Percentiles rank a stretch among this genome's conserved stretches.
Evolutionary conservation across 2,888 invertebrate genomes (phyloP).

Genomic region (Drosophila greeni): DNA sequence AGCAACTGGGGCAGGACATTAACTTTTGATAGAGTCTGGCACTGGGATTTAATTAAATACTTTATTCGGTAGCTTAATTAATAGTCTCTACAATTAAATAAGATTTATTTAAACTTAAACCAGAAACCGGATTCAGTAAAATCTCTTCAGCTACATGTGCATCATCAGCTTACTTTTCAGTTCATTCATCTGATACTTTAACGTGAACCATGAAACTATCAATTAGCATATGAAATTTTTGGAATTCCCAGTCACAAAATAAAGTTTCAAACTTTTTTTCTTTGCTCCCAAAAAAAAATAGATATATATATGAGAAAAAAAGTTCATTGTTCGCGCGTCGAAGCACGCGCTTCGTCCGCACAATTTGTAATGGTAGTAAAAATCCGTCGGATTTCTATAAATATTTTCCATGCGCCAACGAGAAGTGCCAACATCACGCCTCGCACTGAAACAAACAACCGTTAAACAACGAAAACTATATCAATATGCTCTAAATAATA

Average conservation of each 20-base stretch:
- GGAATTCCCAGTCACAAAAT: constrained; percentile 50
- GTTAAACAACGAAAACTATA: constrained; percentile 72
- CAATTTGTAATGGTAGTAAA: constrained; percentile 32
- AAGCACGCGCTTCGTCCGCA: constrained; percentile 31
- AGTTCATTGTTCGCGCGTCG: constrained; percentile 47
- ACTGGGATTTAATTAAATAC: constrained; percentile 2
- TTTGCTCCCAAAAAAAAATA: constrained; percentile 5
- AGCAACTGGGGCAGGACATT: constrained; percentile 13
- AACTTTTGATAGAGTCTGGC: not conserved
- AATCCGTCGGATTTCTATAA: constrained; percentile 61
- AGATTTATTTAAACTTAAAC: not conserved
- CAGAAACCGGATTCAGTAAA: not conserved
- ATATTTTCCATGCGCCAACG: constrained; percentile 54
- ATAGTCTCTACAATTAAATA: not conserved
- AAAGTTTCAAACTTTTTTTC: constrained; percentile 30
- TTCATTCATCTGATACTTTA: constrained; percentile 47
- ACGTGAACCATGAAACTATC: constrained; percentile 30
- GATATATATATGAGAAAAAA: constrained; percentile 12
- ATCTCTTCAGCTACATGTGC: not conserved
- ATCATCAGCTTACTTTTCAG: constrained; percentile 5
- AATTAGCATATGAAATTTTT: constrained; percentile 59
- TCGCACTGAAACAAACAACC: constrained; percentile 62
- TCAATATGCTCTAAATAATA: constrained; percentile 76
- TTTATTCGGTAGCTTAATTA: not conserved
- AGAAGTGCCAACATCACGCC: constrained; percentile 46